Conservation (phyloP, 1,140 invertebrate genomes). For the Amyelois transitella region DNA sequence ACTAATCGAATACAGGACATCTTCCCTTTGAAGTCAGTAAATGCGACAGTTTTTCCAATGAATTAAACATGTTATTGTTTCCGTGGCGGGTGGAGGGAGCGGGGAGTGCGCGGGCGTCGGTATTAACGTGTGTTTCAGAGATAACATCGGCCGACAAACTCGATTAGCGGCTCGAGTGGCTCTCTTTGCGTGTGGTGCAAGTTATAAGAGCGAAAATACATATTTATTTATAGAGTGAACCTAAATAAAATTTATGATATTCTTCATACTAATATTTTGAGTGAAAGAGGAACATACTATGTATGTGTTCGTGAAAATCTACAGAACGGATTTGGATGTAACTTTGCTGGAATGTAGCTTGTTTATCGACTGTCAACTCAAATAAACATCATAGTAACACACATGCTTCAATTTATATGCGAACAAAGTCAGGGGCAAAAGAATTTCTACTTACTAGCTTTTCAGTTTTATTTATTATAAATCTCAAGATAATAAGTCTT, state of each 20-base stretch:
- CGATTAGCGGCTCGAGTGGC: constrained; percentile 64
- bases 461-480: too few relatives aligned
- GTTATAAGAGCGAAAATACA: constrained; percentile 8
- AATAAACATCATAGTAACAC: too few relatives aligned
- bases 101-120: constrained; percentile 41
- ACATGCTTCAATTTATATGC: too few relatives aligned
- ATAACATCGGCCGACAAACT: constrained; percentile 71
- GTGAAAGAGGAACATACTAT: too few relatives aligned
- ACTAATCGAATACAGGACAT: too few relatives aligned
- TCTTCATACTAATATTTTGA: too few relatives aligned
- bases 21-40: constrained; percentile 22
- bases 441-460: background rate
- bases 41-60: constrained; percentile 36
- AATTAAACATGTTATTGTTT: constrained; percentile 53
- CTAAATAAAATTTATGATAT: too few relatives aligned
- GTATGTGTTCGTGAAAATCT: too few relatives aligned
- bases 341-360: background rate
- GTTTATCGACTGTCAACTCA: too few relatives aligned
- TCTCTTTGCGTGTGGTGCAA: constrained; percentile 23
- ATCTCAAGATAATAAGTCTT: too few relatives aligned
- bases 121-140: constrained; percentile 65
- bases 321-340: background rate
- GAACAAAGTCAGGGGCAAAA: background rate
- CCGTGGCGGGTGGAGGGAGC: constrained; percentile 12
- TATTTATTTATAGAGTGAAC: too few relatives aligned